Evolutionary conservation across 2,797 vertebrate species (phyloP), one percentile per base, ranked within the genome.

Genomic region (Sphenopsis melanotis): DNA sequence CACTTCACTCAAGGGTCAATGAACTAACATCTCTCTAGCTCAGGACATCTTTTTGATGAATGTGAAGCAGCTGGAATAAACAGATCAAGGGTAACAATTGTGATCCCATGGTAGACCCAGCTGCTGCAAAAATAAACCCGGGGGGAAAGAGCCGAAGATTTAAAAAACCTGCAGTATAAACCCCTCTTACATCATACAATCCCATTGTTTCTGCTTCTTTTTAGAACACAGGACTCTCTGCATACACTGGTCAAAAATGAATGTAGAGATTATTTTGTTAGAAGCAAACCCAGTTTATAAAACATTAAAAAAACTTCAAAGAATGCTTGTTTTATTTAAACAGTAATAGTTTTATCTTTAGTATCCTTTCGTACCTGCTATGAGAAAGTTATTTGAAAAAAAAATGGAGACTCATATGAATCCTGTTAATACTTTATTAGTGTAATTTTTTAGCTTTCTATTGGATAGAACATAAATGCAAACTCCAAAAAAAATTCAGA

Each of bases 361-460:
- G 14, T 5, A 1, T 37, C 10, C 47, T 53, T 77, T 49, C 0
- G 0, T 37, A 78, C 21, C 64, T 65, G 56, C 42, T 52, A 65
- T 3, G 9, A 81, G 57, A 65, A 76, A 86, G 36, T 49, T 65
- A 63, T n/a, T 56, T 61, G 37, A 57, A 95, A 89, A 97, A 96
- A 52, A 87, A 96, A 64, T 17, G 80, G 76, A 96, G 93, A 97
- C 83, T 77, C 93, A 52, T 59, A 66, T 83, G 52, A 90, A 97
- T 98, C 97, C 97, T 98, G 98, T 99, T 99, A 99, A 98, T 98
- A 98, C 98, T 99, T 98, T 98, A 99, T 99, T 99, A 99, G 98
- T 99, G 99, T 99, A 98, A 98, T 98, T 98, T 98, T 98, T 98
- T 97, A 98, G 97, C 94, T 98, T 98, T 98, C 98, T 98, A 98